A percentile compares a stretch with the other conserved stretches of the same genome.
phyloP scores from a whole-genome alignment of 2,113 vertebrate species.

The Poecilia latipinna region DNA sequence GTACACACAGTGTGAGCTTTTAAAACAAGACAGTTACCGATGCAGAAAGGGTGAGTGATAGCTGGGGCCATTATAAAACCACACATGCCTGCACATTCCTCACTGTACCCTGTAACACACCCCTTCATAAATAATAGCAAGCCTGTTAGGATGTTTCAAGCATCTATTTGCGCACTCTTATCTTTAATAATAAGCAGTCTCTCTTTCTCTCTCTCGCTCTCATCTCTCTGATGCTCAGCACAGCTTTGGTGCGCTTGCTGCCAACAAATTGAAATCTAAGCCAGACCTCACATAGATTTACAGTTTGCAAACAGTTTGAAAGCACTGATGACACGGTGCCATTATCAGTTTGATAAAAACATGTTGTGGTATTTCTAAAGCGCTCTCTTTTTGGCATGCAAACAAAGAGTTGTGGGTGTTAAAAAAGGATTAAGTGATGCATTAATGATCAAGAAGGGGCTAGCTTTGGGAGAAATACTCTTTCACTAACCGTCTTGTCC shows the following conservation, averaged over 20 bases:
- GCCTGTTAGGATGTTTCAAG: conserved; percentile 35
- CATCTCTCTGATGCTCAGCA: conserved; percentile 49
- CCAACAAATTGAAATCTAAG: conserved; percentile 66
- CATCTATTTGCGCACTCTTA: conserved; percentile 50
- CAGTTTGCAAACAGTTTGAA: conserved; percentile 64
- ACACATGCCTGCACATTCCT: neutral
- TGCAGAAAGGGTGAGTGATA: conserved; percentile 14
- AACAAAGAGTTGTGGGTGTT: conserved; percentile 33
- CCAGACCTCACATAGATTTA: conserved; percentile 65
- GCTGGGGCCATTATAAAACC: conserved; percentile 21
- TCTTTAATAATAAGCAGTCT: conserved; percentile 49
- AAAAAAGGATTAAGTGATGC: conserved; percentile 33
- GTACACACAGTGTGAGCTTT: neutral
- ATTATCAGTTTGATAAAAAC: conserved; percentile 51
- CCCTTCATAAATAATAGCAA: conserved; percentile 34
- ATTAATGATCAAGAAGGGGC: conserved; percentile 50
- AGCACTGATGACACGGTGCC: conserved; percentile 48
- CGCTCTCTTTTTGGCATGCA: conserved; percentile 41
- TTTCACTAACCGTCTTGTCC: conserved; percentile 49
- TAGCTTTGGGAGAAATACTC: conserved; percentile 45
- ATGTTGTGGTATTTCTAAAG: conserved; percentile 47
- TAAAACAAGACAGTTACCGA: conserved; percentile 6
- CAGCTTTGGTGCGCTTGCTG: conserved; percentile 47
- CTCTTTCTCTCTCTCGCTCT: neutral
- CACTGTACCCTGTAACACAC: conserved; percentile 16